These are phyloP conservation scores for Thaumatotibia leucotreta DNA, from an alignment of 1,140 invertebrate genomes.

Conservation along the genomic window DNA sequence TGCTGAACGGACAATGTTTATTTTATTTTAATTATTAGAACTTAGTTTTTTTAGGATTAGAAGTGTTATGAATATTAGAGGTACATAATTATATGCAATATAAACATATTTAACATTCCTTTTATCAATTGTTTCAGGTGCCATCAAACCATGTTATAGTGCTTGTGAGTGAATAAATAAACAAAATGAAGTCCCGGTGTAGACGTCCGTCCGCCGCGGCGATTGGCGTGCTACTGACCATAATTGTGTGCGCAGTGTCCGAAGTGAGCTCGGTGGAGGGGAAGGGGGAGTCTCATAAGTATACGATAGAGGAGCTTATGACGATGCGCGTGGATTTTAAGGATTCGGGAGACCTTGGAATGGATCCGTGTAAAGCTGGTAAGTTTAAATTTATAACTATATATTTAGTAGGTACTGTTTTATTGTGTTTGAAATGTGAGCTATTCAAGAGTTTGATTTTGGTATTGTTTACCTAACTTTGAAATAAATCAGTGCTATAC, in stretches of 20 bases:
- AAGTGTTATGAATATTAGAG: no score
- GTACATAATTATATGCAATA: no score
- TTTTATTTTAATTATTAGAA: no score
- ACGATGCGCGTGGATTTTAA: constrained; percentile 79
- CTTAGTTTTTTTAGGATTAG: no score
- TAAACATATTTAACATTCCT: not conserved
- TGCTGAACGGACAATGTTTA: no score
- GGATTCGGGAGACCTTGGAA: constrained; percentile 85
- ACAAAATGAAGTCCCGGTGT: constrained; percentile 49
- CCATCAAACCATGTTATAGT: constrained; percentile 45
- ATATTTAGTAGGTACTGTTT: not conserved
- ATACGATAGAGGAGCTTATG: constrained; percentile 83
- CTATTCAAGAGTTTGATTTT: no score
- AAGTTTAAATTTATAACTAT: constrained; percentile 56
- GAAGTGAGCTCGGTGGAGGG: constrained; percentile 44
- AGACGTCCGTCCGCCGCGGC: constrained; percentile 32
- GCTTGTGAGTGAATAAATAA: constrained; percentile 30
- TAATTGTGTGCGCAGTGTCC: constrained; percentile 33
- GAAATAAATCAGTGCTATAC: no score
- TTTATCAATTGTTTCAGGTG: constrained; percentile 53
- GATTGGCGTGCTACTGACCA: constrained; percentile 38
- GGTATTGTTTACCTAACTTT: no score
- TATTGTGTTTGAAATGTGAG: no score
- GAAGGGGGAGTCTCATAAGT: constrained; percentile 73
- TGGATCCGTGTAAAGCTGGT: constrained; percentile 92